Evolutionary conservation across 2,113 vertebrate genomes (phyloP), one percentile per base, ranked within the genome.

Genomic region (Alethe castanea): DNA sequence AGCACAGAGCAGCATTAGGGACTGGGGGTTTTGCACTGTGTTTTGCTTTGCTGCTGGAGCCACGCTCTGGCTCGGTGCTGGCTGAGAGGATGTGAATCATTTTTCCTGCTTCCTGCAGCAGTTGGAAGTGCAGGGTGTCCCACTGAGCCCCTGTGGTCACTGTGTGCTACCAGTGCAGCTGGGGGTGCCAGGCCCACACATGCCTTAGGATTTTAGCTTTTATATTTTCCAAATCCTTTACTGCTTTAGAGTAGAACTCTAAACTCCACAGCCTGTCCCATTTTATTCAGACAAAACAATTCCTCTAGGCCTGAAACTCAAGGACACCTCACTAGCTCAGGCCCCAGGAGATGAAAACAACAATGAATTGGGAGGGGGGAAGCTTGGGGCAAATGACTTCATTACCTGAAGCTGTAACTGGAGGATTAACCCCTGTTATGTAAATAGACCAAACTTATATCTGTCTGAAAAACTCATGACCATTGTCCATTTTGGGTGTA

Each of bases 41-140:
- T 47, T 74, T 48, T 53, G 12, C 57, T 66, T 59, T 42, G 52
- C 35, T 28, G 3, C 59, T 8, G 38, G 28, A 90, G 54, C 0
- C 0, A 66, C 0, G 6, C 48, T 91, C 28, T 1, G 12, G 18
- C 53, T 89, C 19, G 2, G 61, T 0, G 1, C 23, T 61, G 54
- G n/a, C 86, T 50, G 42, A 29, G 40, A 86, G 93, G 93, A 94
- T 77, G 67, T 91, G 91, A 95, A 83, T 91, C 54, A 59, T 11
- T 91, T 82, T 81, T 92, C 93, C 92, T 92, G 92, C 84, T 87
- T 90, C 95, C 95, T 90, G 85, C 78, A 84, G 50, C 81, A 78
- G 36, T 8, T 85, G 61, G 4, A 56, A 77, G 79, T 48, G 71
- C 83, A 73, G 62, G 0, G 48, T 60, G 69, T 74, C 35, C 60